phyloP scores from a whole-genome alignment of 1,140 invertebrate species.

The Microvelia longipes region DNA sequence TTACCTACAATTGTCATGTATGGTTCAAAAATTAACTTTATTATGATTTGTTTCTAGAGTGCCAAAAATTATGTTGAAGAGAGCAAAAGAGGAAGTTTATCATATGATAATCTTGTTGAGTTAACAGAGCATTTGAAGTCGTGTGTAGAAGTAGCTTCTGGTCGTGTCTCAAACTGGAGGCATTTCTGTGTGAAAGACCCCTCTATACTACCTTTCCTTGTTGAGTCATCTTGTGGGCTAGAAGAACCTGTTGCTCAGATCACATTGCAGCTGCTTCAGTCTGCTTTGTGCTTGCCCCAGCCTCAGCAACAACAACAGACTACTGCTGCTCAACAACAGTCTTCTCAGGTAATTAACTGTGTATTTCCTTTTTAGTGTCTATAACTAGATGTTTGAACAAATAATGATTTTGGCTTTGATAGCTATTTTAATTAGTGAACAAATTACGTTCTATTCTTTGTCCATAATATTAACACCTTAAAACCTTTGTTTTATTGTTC shows the following conservation, averaged over 20 bases:
- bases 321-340: slow-evolving; percentile 17
- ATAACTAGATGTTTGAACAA: too few relatives aligned
- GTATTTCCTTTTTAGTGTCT: too few relatives aligned
- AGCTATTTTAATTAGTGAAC: background rate
- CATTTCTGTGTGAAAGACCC: slow-evolving; percentile 66
- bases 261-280: slow-evolving; percentile 75
- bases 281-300: slow-evolving; percentile 50
- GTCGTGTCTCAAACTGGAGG: slow-evolving; percentile 90
- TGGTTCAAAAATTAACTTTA: background rate
- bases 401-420: background rate
- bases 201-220: slow-evolving; percentile 59
- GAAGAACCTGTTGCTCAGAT: slow-evolving; percentile 89
- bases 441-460: too few relatives aligned
- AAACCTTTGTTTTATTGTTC: too few relatives aligned
- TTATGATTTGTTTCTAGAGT: slow-evolving; percentile 22
- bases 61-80: slow-evolving; percentile 22
- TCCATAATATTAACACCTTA: too few relatives aligned
- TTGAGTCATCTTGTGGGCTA: slow-evolving; percentile 61
- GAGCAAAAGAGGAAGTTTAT: slow-evolving; percentile 14
- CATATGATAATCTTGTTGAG: slow-evolving; percentile 80
- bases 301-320: slow-evolving; percentile 19
- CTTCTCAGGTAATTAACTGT: background rate
- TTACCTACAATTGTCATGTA: too few relatives aligned
- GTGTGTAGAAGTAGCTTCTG: slow-evolving; percentile 79
- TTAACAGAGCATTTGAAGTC: slow-evolving; percentile 89